Percentiles rank a stretch among this genome's conserved stretches.
Conservation (phyloP, 1,140 invertebrate species). For the Trachymyrmex cornetzi region DNA sequence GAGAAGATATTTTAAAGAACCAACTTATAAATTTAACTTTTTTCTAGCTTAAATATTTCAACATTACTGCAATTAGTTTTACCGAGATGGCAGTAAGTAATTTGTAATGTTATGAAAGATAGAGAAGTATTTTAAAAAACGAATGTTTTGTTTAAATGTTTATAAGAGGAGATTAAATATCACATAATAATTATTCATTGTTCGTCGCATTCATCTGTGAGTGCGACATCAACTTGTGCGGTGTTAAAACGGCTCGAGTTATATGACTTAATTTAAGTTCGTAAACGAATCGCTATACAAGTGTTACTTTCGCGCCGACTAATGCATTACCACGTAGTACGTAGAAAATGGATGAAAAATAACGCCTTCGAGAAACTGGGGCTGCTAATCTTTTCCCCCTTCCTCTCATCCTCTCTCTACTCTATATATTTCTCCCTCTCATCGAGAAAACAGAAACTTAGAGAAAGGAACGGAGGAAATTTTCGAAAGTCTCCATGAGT, state of each 20-base stretch:
- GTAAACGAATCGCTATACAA: constrained; percentile 47
- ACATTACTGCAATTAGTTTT: not conserved
- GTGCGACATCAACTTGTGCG: not conserved
- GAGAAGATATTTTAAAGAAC: not conserved
- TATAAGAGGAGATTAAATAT: not conserved
- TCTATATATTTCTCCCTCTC: constrained; percentile 21
- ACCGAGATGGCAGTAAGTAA: not conserved
- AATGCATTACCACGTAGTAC: constrained; percentile 28
- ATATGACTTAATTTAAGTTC: constrained; percentile 51
- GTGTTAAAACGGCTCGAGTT: constrained; percentile 24
- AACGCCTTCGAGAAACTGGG: constrained; percentile 21
- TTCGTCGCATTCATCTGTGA: not conserved
- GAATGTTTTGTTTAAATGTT: not conserved
- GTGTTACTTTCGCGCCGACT: constrained; percentile 7
- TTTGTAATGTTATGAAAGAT: not conserved
- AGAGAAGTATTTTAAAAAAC: not conserved
- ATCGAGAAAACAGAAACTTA: constrained; percentile 65
- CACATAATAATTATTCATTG: constrained; percentile 7
- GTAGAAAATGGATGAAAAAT: constrained; percentile 31
- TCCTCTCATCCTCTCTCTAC: not conserved
- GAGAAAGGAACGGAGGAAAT: constrained; percentile 64
- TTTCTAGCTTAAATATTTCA: not conserved
- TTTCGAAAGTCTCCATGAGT: constrained; percentile 70
- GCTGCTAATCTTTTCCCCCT: constrained; percentile 36
- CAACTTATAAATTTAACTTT: not conserved